Conservation (phyloP, 2,888 invertebrate species). For the Nasonovia ribisnigri region DNA sequence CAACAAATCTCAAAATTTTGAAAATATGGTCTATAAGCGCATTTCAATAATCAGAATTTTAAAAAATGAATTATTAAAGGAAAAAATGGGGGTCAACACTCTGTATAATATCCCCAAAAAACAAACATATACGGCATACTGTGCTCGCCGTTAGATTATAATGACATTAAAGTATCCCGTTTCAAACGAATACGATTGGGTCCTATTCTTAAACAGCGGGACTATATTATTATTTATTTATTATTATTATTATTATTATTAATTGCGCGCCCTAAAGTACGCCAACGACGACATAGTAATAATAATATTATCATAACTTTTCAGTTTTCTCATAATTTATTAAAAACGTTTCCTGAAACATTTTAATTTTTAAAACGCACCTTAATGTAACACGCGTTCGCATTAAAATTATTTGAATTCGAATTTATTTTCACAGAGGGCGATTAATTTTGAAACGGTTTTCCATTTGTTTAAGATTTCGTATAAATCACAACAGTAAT, state of each 20-base stretch:
- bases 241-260: neutral
- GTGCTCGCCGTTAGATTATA: neutral
- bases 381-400: neutral
- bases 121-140: neutral
- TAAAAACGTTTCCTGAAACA: neutral
- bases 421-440: neutral
- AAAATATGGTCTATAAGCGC: too few relatives aligned
- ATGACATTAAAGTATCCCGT: neutral
- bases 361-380: neutral
- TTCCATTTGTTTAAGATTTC: slow-evolving; percentile 2
- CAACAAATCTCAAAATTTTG: too few relatives aligned
- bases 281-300: too few relatives aligned
- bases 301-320: neutral
- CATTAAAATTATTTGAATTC: neutral
- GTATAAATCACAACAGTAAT: slow-evolving; percentile 5
- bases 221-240: neutral
- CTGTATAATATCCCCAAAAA: neutral
- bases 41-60: too few relatives aligned
- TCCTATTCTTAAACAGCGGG: neutral
- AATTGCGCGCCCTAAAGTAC: neutral
- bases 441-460: slow-evolving; percentile 1
- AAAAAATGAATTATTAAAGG: too few relatives aligned
- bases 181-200: neutral
- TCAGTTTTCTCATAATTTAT: neutral
- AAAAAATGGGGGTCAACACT: too few relatives aligned